Conservation (phyloP, 2,113 vertebrate species). For the Bagarius yarrelli region DNA sequence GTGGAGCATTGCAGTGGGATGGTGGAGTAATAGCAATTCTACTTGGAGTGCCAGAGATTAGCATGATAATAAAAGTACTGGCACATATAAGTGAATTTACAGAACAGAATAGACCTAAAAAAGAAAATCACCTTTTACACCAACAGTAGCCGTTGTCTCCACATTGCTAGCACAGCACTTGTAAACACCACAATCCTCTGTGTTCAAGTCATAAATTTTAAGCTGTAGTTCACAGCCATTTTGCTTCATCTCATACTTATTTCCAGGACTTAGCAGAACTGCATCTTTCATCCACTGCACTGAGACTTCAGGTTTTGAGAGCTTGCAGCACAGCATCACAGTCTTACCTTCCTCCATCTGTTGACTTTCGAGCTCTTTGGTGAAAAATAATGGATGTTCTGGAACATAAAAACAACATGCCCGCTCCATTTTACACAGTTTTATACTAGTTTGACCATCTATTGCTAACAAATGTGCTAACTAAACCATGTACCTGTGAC, state of each 20-base stretch:
- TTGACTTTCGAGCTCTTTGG: conserved; percentile 63
- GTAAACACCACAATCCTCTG: conserved; percentile 73
- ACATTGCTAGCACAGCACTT: conserved; percentile 70
- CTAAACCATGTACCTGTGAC: conserved; percentile 29
- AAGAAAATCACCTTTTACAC: conserved; percentile 69
- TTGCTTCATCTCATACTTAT: conserved; percentile 73
- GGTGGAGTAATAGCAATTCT: too few relatives aligned
- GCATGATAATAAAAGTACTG: neutral
- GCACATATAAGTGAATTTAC: neutral
- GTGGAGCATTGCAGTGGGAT: too few relatives aligned
- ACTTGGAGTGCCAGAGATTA: too few relatives aligned
- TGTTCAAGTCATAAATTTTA: conserved; percentile 61
- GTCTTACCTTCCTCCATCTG: conserved; percentile 66
- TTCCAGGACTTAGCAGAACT: conserved; percentile 60
- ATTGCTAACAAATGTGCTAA: neutral
- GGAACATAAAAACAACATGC: conserved; percentile 19
- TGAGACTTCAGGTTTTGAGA: conserved; percentile 65
- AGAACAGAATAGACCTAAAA: neutral
- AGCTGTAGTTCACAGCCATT: conserved; percentile 68
- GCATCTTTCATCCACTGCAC: conserved; percentile 75
- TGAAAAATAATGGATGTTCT: conserved; percentile 64
- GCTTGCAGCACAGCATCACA: conserved; percentile 64
- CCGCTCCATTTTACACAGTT: neutral
- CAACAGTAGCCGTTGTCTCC: conserved; percentile 67
- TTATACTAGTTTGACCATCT: neutral